Evolutionary conservation across 2,113 vertebrate species (phyloP), one percentile per base, ranked within the genome.

Genomic region (Accipiter cooperii): DNA sequence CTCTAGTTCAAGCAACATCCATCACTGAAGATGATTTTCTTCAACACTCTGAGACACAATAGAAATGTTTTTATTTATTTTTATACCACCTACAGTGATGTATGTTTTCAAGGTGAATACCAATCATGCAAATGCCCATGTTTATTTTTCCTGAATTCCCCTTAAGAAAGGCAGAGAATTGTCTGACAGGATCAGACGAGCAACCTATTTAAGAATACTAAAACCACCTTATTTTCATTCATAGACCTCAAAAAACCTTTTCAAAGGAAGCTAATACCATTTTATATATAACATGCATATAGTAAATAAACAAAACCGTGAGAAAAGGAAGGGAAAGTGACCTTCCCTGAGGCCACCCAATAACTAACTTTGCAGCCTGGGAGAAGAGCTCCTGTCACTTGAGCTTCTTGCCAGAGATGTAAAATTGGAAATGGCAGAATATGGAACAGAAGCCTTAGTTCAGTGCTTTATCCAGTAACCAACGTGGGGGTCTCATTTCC

Each of bases 381-480:
- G 66, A 93, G 87, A 84, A 87, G 84, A 94, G 17, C n/a, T 84
- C 36, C 78, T 92, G 71, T 69, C 76, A 51, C 57, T 88, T 31
- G 75, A 87, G 44, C 64, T 84, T 46, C 66, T 87, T 82, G 29
- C 51, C 42, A 12, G 74, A 63, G 69, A 63, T 11, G 7, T 0
- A 51, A 82, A 64, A 86, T 47, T 26, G 5, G 86, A 90, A 90
- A 71, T 54, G 83, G 44, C 86, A 96, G 75, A 34, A 22, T 66
- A 84, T 68, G 47, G 75, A 90, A n/a, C 2, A 46, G 58, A 65
- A 70, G 15, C 69, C 51, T 75, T 42, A 38, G 36, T 34, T 31
- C 42, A 64, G 51, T 0, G 1, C 44, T 69, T 21, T 26, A 52
- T 51, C 55, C 61, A n/a, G 34, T 18, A 54, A 31, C 55, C 25